Base-by-base conservation (phyloP, 2,888 invertebrate species). In the Cyclophora albipunctata region DNA sequence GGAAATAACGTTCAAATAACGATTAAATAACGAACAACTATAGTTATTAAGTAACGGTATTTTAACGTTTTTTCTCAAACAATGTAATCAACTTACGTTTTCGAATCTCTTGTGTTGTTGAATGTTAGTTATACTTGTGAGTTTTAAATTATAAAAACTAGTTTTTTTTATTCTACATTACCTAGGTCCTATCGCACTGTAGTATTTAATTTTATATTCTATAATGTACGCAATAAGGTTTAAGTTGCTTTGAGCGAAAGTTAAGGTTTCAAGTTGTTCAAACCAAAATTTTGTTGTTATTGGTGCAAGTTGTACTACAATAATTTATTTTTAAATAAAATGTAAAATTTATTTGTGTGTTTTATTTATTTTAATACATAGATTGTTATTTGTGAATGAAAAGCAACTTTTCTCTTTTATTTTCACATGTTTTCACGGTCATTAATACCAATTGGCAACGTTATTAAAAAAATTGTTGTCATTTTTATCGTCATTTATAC, bases 311-410 rank as follows among this genome's bases (percentile, higher is more conserved):
- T 85, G 85, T 85, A 84, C 81, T 83, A 79, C 77, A 67, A 86
- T 87, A 86, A 87, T 88, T 87, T 88, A 88, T 88, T 88, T 87
- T 88, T 87, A 82, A 88, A 87, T 86, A 86, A 87, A 86, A 57
- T 71, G 64, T 70, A 59, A 73, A 83, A 80, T 78, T 56, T 58
- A 46, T 42, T 3, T 46, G 45, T 46, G 45, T 46, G 48, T 58
- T 52, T 50, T 66, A 20, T 66, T 67, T 62, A 50, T 62, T 62
- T 60, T 54, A 42, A 34, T 20, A 2, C 5, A 5, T 20, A n/a
- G 20, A 3, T 20, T 34, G 20, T 4, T 33, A 37, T 6, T 20
- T 7, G 40, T 2, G 35, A 45, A 42, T 46, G 51, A 41, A 20
- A 20, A 20, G 20, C 20, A 20, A 1, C 20, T 20, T 20, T 20